phyloP scores from a whole-genome alignment of 2,888 invertebrate genomes.

The Strigamia maritima region DNA sequence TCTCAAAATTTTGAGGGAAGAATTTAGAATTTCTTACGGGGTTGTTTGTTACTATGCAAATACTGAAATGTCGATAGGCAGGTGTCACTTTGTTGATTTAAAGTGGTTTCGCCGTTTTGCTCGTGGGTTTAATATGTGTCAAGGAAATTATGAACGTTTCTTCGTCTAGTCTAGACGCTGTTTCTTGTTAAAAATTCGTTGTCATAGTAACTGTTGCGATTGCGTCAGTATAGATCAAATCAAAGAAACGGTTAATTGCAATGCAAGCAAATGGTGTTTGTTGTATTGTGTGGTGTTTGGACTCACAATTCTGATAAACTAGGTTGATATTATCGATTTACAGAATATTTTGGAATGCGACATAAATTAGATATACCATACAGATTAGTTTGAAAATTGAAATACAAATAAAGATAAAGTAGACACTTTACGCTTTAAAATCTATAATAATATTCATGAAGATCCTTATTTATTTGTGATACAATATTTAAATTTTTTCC shows the following conservation, averaged over 20 bases:
- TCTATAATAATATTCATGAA: background rate
- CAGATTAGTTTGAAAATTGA: background rate
- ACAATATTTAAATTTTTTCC: background rate
- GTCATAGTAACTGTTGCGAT: background rate
- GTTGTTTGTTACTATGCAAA: too few species aligned
- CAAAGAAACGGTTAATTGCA: background rate
- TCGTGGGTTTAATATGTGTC: background rate
- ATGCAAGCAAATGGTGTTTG: background rate
- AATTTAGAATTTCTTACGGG: background rate
- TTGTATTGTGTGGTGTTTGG: too few species aligned
- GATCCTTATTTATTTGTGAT: background rate
- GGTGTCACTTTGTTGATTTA: background rate
- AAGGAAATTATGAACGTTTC: background rate
- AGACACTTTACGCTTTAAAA: background rate
- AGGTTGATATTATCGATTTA: too few species aligned
- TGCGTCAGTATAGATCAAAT: background rate
- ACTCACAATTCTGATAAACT: too few species aligned
- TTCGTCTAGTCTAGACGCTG: constrained; percentile 11
- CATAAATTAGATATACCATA: background rate
- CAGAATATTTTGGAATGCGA: too few species aligned
- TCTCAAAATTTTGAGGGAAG: too few species aligned
- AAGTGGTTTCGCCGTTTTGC: background rate
- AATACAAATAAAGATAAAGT: background rate
- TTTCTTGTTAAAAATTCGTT: background rate
- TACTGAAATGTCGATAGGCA: background rate